Percentiles rank a stretch among this genome's conserved stretches.
Evolutionary conservation across 2,113 vertebrate species (phyloP).

Genomic region (Jacana jacana): DNA sequence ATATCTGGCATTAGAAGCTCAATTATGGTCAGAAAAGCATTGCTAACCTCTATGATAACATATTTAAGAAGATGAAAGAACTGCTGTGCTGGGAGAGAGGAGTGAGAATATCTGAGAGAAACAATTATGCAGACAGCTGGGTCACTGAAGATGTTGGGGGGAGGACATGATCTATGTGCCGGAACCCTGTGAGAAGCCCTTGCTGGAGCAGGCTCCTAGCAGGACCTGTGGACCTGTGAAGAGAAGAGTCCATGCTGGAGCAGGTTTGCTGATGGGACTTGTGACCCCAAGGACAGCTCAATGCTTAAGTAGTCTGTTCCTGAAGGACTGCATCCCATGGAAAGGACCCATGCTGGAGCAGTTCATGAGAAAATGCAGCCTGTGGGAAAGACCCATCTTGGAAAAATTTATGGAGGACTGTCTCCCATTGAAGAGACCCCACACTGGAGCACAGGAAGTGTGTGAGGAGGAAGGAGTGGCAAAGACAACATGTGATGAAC

Average conservation of each 20-base stretch:
- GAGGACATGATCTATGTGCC: rapidly evolving
- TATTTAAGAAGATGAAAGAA: not conserved
- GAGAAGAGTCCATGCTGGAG: rapidly evolving
- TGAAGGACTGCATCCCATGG: rapidly evolving
- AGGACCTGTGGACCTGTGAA: not conserved
- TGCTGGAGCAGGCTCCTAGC: not conserved
- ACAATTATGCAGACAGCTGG: not conserved
- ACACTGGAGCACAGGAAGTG: not conserved
- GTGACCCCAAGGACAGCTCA: rapidly evolving
- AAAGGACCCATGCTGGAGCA: rapidly evolving
- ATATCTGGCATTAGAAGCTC: not conserved
- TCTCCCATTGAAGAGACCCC: not conserved
- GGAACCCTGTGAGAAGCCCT: not conserved
- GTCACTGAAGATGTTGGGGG: not conserved
- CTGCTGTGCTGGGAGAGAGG: not conserved
- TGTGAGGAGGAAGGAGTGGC: not conserved
- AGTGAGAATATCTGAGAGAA: not conserved
- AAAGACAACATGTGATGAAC: rapidly evolving
- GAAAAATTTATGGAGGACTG: not conserved
- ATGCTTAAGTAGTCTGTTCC: rapidly evolving
- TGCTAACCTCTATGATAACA: not conserved
- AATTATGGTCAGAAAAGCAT: not conserved
- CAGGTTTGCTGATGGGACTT: not conserved
- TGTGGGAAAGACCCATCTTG: not conserved
- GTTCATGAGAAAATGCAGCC: not conserved